These are phyloP conservation scores for Gallirallus australis DNA, from an alignment of 2,797 vertebrate genomes.

Conservation along the genomic window DNA sequence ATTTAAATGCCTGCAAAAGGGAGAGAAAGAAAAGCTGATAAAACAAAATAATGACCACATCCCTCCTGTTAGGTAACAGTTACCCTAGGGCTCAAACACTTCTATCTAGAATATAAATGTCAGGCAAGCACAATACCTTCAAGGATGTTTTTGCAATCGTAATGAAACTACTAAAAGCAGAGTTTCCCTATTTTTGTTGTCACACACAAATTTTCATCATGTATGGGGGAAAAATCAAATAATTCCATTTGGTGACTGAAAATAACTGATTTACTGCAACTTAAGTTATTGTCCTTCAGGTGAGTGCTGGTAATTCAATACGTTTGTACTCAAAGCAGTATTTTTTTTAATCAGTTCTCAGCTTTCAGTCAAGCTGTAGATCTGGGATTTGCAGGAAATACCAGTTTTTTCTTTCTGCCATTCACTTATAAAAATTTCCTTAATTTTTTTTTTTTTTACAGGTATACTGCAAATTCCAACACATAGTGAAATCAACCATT, in stretches of 20 bases:
- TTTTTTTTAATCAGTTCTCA: neutral
- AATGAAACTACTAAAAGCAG: neutral
- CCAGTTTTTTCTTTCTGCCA: neutral
- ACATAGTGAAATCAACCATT: conserved; percentile 14
- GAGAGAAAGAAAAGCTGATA: neutral
- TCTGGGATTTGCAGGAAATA: neutral
- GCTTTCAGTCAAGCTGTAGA: neutral
- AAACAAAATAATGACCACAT: conserved; percentile 19
- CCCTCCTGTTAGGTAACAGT: neutral
- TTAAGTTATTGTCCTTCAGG: neutral
- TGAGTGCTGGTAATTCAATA: neutral
- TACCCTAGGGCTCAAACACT: neutral
- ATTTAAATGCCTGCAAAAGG: neutral
- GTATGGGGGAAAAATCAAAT: neutral
- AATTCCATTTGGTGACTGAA: neutral
- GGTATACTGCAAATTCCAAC: neutral
- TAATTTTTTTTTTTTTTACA: conserved; percentile 8
- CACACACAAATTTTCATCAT: neutral
- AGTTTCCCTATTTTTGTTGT: neutral
- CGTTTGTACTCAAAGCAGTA: accelerated
- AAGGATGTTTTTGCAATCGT: neutral
- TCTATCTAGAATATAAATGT: neutral
- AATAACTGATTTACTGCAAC: neutral
- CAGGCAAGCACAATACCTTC: neutral
- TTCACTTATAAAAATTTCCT: neutral